These are phyloP conservation scores for Polietes domitor DNA, from an alignment of 2,888 invertebrate species.

Conservation along the genomic window DNA sequence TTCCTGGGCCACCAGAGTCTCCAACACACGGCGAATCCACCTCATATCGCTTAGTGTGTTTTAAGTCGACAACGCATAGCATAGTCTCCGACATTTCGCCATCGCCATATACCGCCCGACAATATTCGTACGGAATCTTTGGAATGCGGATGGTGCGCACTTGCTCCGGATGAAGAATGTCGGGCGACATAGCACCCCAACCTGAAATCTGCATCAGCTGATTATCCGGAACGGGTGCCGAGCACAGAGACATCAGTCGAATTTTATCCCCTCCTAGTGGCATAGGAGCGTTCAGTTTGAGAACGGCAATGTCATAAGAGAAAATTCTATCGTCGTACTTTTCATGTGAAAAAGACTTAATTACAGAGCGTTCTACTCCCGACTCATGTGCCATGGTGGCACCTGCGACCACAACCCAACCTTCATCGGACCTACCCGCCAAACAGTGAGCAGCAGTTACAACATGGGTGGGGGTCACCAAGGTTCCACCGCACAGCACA, in stretches of 20 bases:
- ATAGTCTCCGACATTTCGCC: conserved; percentile 88
- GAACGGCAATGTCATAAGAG: too few relatives aligned
- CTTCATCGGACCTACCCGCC: background rate
- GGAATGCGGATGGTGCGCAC: conserved; percentile 61
- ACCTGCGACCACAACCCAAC: background rate
- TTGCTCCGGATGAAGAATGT: conserved; percentile 67
- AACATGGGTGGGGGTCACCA: background rate
- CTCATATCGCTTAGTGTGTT: too few relatives aligned
- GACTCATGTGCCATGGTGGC: background rate
- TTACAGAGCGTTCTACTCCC: background rate
- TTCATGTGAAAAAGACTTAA: background rate
- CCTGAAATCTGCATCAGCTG: conserved; percentile 29
- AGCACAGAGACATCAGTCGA: background rate
- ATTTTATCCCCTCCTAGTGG: background rate
- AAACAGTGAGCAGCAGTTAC: conserved; percentile 8
- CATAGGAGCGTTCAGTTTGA: background rate
- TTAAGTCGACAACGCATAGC: conserved; percentile 82
- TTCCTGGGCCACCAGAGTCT: conserved; percentile 73
- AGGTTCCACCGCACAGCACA: background rate
- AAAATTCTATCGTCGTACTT: too few relatives aligned
- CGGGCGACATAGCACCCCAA: conserved; percentile 38
- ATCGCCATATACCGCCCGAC: background rate
- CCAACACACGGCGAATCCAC: conserved; percentile 71
- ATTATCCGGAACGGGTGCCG: background rate
- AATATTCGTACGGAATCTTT: background rate